A percentile compares a stretch with the other conserved stretches of the same genome.
phyloP scores from a whole-genome alignment of 2,797 vertebrate species.

The Cossypha caffra region DNA sequence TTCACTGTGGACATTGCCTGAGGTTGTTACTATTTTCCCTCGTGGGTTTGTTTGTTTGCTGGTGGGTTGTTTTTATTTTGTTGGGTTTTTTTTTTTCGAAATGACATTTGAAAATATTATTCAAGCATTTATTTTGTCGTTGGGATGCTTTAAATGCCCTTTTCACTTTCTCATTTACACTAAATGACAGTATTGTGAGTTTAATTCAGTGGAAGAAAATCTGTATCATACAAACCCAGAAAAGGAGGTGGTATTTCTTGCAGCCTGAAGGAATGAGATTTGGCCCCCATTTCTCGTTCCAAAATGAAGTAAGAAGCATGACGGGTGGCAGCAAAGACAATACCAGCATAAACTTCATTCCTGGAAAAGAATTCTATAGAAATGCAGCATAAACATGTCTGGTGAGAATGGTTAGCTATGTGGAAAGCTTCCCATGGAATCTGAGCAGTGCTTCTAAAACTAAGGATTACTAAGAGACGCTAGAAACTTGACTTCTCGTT shows the following conservation, averaged over 20 bases:
- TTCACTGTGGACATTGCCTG: constrained; percentile 4
- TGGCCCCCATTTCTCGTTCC: not conserved
- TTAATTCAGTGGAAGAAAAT: constrained; percentile 19
- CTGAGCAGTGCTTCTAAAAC: not conserved
- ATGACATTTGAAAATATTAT: not conserved
- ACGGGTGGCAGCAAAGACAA: not conserved
- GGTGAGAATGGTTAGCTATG: not conserved
- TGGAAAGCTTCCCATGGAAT: not conserved
- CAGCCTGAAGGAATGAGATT: not conserved
- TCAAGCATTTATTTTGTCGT: not conserved
- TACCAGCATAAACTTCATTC: not conserved
- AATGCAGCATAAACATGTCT: not conserved
- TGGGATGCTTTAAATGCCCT: not conserved
- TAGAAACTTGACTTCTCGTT: not conserved
- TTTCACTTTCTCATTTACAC: not conserved
- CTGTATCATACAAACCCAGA: not conserved
- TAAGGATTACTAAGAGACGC: not conserved
- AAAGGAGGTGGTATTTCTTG: not conserved
- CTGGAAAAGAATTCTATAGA: not conserved
- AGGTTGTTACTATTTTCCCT: constrained; percentile 20
- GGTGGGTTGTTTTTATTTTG: not conserved
- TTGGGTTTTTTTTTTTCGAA: not conserved
- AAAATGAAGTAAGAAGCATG: not conserved
- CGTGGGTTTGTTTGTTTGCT: not conserved
- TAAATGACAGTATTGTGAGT: not conserved